Conservation (phyloP, 64 coral and sea anemone species). For the Stichodactyla helianthus region DNA sequence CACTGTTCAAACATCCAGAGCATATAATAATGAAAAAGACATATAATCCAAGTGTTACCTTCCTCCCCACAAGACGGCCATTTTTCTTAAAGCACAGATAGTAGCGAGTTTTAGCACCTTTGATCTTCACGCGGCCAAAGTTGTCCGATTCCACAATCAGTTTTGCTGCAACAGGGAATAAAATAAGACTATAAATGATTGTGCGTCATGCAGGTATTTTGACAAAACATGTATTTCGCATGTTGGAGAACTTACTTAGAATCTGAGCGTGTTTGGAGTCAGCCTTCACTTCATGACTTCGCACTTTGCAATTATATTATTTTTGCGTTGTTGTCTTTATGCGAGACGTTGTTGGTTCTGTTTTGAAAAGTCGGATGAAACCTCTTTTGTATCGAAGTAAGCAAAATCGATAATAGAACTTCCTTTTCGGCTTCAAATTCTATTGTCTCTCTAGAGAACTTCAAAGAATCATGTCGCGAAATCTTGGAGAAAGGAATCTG, state of each 20-base stretch:
- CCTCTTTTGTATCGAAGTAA: slow-evolving; percentile 3
- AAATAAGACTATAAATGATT: not conserved
- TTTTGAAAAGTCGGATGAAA: not conserved
- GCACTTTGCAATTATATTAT: not conserved
- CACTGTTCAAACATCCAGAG: slow-evolving; percentile 67
- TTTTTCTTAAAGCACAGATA: slow-evolving; percentile 83
- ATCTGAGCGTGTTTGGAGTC: not conserved
- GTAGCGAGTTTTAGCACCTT: slow-evolving; percentile 57
- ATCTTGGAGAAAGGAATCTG: not conserved
- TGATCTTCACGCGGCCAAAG: slow-evolving; percentile 79
- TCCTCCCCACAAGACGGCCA: slow-evolving; percentile 63
- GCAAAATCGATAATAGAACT: slow-evolving; percentile 9
- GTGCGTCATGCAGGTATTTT: not conserved
- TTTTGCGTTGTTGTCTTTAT: not conserved
- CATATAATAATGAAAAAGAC: slow-evolving; percentile 86
- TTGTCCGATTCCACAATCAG: slow-evolving; percentile 89
- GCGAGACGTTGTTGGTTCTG: slow-evolving; percentile 6
- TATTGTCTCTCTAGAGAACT: slow-evolving; percentile 9
- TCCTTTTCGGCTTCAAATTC: slow-evolving; percentile 9
- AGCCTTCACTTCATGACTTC: no score
- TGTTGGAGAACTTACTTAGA: not conserved
- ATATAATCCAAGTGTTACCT: slow-evolving; percentile 64
- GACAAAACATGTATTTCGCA: not conserved
- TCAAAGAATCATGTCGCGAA: not conserved
- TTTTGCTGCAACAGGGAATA: slow-evolving; percentile 55